Evolutionary conservation across 2,113 vertebrate species (phyloP).

Genomic region (Plecturocebus donacophilus): DNA sequence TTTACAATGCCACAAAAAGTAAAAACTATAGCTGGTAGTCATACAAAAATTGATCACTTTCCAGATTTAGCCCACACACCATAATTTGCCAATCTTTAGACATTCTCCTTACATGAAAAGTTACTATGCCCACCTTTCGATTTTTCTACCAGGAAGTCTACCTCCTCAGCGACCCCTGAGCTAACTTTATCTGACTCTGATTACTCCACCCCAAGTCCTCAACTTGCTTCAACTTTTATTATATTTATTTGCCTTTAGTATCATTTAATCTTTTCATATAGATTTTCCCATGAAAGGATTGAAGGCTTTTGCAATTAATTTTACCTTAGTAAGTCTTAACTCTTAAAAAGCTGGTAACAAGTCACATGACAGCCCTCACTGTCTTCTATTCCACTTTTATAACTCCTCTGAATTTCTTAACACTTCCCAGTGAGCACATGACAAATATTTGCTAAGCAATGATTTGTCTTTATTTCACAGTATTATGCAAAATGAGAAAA

Average conservation of each 20-base stretch:
- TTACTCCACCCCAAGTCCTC: background rate
- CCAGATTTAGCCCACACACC: background rate
- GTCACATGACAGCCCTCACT: background rate
- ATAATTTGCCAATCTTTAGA: background rate
- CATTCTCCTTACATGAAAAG: background rate
- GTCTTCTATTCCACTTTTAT: background rate
- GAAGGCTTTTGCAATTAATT: background rate
- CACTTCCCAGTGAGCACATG: too few species aligned
- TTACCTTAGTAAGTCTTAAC: background rate
- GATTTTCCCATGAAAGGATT: background rate
- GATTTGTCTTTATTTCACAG: background rate
- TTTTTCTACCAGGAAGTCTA: background rate
- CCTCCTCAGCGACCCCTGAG: background rate
- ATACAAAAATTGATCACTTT: background rate
- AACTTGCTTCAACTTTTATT: background rate
- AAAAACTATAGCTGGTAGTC: background rate
- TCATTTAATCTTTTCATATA: background rate
- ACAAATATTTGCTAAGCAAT: background rate
- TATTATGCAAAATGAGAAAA: background rate
- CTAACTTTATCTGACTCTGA: background rate
- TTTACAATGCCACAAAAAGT: background rate
- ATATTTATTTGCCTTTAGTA: background rate
- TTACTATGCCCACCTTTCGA: background rate
- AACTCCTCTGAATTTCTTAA: background rate
- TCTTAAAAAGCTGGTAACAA: background rate